Conservation (phyloP, 1,140 invertebrate genomes). For the Halotydeus destructor region DNA sequence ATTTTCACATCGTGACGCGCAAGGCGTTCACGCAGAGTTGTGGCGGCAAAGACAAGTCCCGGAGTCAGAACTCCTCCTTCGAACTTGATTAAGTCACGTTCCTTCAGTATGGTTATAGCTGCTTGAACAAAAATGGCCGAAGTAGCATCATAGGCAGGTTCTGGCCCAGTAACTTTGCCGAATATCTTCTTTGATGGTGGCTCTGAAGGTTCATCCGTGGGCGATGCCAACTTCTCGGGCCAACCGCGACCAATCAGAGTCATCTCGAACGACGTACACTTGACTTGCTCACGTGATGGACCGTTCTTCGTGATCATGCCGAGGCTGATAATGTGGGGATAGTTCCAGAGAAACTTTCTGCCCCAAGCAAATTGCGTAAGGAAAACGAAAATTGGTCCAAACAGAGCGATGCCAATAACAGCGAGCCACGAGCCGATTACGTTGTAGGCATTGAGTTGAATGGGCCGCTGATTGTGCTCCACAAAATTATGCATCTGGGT, state of each 20-base stretch:
- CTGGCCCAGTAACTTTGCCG: slow-evolving; percentile 32
- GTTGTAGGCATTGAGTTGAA: slow-evolving; percentile 26
- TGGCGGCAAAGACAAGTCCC: slow-evolving; percentile 37
- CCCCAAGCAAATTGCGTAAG: slow-evolving; percentile 41
- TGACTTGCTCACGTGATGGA: slow-evolving; percentile 37
- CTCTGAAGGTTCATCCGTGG: slow-evolving; percentile 28
- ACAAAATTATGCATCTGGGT: slow-evolving; percentile 50
- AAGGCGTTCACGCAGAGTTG: slow-evolving; percentile 37
- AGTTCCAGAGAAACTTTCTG: slow-evolving; percentile 39
- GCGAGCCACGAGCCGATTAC: slow-evolving; percentile 19
- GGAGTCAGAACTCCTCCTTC: slow-evolving; percentile 37
- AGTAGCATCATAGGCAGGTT: slow-evolving; percentile 58
- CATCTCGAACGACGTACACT: slow-evolving; percentile 39
- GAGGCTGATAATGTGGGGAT: slow-evolving; percentile 46
- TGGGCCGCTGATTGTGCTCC: slow-evolving; percentile 38
- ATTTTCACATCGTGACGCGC: slow-evolving; percentile 37
- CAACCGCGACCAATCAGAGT: slow-evolving; percentile 54
- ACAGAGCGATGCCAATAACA: slow-evolving; percentile 30
- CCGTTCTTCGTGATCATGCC: slow-evolving; percentile 43
- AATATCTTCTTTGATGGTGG: slow-evolving; percentile 30
- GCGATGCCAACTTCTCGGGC: slow-evolving; percentile 28
- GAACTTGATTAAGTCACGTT: slow-evolving; percentile 40
- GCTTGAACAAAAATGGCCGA: slow-evolving; percentile 43
- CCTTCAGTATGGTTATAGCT: slow-evolving; percentile 49
- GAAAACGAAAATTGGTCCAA: slow-evolving; percentile 37